Evolutionary conservation across 2,113 vertebrate genomes (phyloP).

Genomic region (Megaptera novaeangliae): DNA sequence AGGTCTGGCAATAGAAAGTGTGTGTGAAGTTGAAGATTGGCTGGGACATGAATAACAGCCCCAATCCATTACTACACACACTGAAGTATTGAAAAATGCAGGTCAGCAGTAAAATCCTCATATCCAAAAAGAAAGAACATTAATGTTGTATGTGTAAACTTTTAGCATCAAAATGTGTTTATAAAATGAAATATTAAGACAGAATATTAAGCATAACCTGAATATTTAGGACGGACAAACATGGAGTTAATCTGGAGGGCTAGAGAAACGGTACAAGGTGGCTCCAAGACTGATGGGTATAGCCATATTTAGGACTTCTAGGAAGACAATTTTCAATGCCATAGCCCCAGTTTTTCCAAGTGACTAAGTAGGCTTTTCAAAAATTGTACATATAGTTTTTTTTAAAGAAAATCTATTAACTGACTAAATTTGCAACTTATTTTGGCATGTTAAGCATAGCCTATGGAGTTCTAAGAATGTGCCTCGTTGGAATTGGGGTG

Average conservation of each 20-base stretch:
- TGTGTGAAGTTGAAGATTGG: not conserved
- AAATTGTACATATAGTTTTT: not conserved
- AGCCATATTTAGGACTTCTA: not conserved
- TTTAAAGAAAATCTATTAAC: not conserved
- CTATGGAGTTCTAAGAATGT: not conserved
- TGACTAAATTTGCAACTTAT: not conserved
- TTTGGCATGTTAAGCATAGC: not conserved
- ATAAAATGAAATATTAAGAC: not conserved
- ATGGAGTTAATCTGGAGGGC: not conserved
- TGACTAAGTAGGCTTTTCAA: not conserved
- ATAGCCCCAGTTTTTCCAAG: not conserved
- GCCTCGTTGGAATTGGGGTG: not conserved
- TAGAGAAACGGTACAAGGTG: not conserved
- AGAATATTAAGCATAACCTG: not conserved
- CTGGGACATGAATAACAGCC: not conserved
- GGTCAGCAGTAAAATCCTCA: not conserved
- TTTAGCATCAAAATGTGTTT: not conserved
- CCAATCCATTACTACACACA: not conserved
- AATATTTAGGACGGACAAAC: not conserved
- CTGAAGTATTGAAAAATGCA: not conserved
- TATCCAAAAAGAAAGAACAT: not conserved
- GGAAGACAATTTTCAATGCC: not conserved
- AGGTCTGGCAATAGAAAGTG: not conserved
- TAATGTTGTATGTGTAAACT: not conserved
- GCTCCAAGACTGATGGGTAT: not conserved